Conservation (phyloP, 2,888 invertebrate species). For the Sussaba pulchella region DNA sequence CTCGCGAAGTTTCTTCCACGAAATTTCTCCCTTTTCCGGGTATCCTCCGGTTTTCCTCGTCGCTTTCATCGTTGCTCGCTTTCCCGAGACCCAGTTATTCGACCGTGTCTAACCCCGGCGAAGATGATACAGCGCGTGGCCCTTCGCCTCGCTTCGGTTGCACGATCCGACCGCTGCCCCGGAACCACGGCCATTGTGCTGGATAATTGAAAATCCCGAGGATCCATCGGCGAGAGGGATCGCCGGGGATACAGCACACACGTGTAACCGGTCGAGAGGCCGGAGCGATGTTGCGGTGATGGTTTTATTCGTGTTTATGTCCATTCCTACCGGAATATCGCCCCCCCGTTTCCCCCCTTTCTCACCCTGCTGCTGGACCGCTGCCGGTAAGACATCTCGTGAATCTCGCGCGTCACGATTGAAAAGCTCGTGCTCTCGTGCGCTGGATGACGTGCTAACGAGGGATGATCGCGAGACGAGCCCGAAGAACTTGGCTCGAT, state of each 20-base stretch:
- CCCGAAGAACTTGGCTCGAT: too few species aligned
- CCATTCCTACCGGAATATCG: background rate
- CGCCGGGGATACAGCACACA: background rate
- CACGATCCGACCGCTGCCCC: background rate
- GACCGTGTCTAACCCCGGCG: conserved; percentile 9
- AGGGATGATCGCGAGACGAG: too few species aligned
- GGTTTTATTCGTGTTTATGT: conserved; percentile 8
- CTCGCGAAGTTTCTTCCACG: background rate
- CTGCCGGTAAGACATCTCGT: background rate
- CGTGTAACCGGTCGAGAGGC: background rate
- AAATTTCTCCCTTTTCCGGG: conserved; percentile 16
- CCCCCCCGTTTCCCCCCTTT: background rate
- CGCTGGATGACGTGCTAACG: background rate
- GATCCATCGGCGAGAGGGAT: conserved; percentile 43
- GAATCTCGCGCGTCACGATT: background rate
- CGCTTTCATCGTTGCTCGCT: background rate
- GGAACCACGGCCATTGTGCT: conserved; percentile 72
- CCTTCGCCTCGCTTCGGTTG: background rate
- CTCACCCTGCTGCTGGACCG: too few species aligned
- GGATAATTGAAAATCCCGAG: conserved; percentile 78
- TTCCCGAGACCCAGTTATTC: background rate
- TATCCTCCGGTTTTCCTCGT: background rate
- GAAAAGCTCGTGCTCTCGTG: conserved; percentile 4
- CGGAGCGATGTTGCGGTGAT: background rate
- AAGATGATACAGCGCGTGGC: conserved; percentile 30